Percentiles rank a stretch among this genome's conserved stretches.
Evolutionary conservation across 2,113 vertebrate genomes (phyloP).

Genomic region (Ursus arctos): DNA sequence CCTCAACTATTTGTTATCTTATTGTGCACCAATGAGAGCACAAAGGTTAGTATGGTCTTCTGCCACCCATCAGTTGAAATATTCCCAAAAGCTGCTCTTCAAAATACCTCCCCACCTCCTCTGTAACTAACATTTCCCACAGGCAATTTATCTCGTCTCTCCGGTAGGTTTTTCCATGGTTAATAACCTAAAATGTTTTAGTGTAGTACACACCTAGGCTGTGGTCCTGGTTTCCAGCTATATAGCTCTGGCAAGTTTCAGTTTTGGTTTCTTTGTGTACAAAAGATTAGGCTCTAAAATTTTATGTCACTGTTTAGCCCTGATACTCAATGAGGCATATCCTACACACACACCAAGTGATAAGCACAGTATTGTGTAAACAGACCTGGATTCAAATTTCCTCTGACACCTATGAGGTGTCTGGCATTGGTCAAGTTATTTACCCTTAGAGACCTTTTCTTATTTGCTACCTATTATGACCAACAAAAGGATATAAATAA

Average conservation of each 20-base stretch:
- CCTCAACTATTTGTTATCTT: not conserved
- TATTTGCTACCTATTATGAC: not conserved
- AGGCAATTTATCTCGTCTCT: not conserved
- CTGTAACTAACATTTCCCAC: not conserved
- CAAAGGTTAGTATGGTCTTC: not conserved
- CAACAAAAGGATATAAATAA: conserved; percentile 42
- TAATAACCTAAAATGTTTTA: not conserved
- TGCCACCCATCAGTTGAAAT: not conserved
- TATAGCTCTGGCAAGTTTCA: conserved; percentile 30
- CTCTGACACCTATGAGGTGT: not conserved
- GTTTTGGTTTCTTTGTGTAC: not conserved
- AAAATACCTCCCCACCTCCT: not conserved
- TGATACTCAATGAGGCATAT: not conserved
- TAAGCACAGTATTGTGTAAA: not conserved
- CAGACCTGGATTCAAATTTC: not conserved
- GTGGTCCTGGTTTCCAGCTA: not conserved
- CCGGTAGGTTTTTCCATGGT: not conserved
- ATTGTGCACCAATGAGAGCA: not conserved
- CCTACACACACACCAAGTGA: not conserved
- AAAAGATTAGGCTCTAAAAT: conserved; percentile 21
- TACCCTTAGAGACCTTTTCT: not conserved
- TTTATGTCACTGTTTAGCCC: not conserved
- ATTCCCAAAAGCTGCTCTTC: not conserved
- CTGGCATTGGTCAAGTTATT: not conserved
- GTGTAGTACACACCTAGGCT: not conserved